Base-by-base conservation (phyloP, 2,113 vertebrate species). In the Bos indicus region DNA sequence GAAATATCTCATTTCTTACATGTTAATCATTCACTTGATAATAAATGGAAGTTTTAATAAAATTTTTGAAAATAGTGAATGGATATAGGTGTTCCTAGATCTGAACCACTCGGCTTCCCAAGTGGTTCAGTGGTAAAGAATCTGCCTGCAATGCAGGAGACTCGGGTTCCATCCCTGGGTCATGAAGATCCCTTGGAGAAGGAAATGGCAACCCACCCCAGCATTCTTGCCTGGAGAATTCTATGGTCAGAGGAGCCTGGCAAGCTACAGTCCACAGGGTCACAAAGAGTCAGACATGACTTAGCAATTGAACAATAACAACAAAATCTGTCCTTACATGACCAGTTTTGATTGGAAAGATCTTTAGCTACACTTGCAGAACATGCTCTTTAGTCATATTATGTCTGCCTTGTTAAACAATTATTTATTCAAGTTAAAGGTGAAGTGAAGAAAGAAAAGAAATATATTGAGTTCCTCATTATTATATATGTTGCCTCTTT, bases 291-390 rank as follows among this genome's bases (percentile, higher is more conserved):
- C 64, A 71, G n/a, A 36, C 19, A 71, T 71, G n/a, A 71, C 64
- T 71, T 36, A 71, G 64, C 64, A 36, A 71, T 19, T 71, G 64
- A 71, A 36, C 4, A 9, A 71, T 6, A 71, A 3, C n/a, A 71
- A 71, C 64, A 71, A 71, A 71, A 5, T 71, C 7, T 71, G 9
- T 40, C 7, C 2, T 56, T 40, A 2, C 0, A 23, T 54, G 0
- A 57, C 16, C 25, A 36, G 4, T 52, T 64, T 77, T 25, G 7
- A 16, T 21, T 92, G 28, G 81, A 86, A 51, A 88, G 30, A 43
- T 30, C 25, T 54, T 83, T 6, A 23, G 2, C 19, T 40, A 9
- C 23, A 43, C 2, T 89, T 54, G 7, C 0, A 87, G 21, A 74
- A 59, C 7, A 56, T 46, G 12, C 1, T 36, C 1, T 83, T 74